Evolutionary conservation across 2,888 invertebrate genomes (phyloP), one percentile per base, ranked within the genome.

Genomic region (Malacosoma neustria): DNA sequence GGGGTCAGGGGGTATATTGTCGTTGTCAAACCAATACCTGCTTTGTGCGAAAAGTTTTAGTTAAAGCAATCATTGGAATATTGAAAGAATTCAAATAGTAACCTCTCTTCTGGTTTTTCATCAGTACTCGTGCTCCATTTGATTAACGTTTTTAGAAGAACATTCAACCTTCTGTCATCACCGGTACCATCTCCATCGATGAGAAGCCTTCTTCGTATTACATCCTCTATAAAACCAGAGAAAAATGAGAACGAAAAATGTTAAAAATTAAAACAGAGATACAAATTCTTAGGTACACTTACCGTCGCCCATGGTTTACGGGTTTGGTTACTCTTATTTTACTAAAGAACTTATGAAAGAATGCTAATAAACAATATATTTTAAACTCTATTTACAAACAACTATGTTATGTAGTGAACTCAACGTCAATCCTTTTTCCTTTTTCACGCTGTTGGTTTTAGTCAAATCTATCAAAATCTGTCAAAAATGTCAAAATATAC

Each of bases 131-230:
- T 91, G 38, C 91, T 90, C 93, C 93, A 95, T 76, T 94, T 95
- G 32, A 93, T 89, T 41, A 94, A 89, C 13, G 93, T 92, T 80
- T 96, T 96, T 6, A 97, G 74, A 11, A 98, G 81, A 38, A 93
- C 91, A 64, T 94, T 96, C 12, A 98, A 87, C 40, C 97, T 87
- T 39, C 97, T 89, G 65, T 99, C 98, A 65, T 99, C 99, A 12
- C 97, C 98, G 6, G 95, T 96, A 4, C 98, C 98, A 86, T 99
- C 98, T 11, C 98, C 99, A 70, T 99, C 99, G 56, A 98, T 96
- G 15, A 98, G 77, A 30, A 99, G 84, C 45, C 97, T 89, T 50
- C 97, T 89, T 51, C 95, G 91, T 43, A 98, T 97, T 31, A 98
- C 94, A 67, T 98, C 98, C 81, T 99, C 99, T 97, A 69, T 4